Evolutionary conservation across 2,888 invertebrate genomes (phyloP).

Genomic region (Sesamia inferens): DNA sequence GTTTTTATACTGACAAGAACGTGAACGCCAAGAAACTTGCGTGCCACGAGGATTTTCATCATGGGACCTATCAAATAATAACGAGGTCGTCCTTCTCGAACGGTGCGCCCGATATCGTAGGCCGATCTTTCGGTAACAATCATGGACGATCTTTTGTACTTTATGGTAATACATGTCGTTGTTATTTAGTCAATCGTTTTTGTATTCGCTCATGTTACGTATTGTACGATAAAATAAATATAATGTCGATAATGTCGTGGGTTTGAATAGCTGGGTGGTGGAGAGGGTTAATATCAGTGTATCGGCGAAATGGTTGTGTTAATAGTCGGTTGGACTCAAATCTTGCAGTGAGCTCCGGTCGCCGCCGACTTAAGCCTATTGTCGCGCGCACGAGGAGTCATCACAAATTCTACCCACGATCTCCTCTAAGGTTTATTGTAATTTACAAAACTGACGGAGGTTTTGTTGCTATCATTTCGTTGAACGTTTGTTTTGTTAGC

Average conservation of each 20-base stretch:
- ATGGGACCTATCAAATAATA: conserved; percentile 88
- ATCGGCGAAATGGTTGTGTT: conserved; percentile 75
- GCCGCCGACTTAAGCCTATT: conserved; percentile 81
- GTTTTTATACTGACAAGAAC: conserved; percentile 87
- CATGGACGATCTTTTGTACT: conserved; percentile 82
- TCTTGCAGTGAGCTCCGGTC: conserved; percentile 76
- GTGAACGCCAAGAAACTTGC: conserved; percentile 87
- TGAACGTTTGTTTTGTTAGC: conserved; percentile 81
- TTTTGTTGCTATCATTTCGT: conserved; percentile 82
- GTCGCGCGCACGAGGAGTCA: conserved; percentile 79
- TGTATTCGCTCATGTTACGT: conserved; percentile 71
- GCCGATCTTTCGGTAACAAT: conserved; percentile 81
- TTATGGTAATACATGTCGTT: conserved; percentile 81
- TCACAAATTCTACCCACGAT: conserved; percentile 86
- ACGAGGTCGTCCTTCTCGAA: conserved; percentile 83
- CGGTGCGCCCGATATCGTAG: conserved; percentile 80
- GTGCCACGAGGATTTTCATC: conserved; percentile 87
- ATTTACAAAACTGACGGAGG: conserved; percentile 88
- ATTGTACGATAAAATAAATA: conserved; percentile 59
- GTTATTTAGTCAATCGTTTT: conserved; percentile 78
- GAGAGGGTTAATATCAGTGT: conserved; percentile 70
- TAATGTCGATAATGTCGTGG: conserved; percentile 60
- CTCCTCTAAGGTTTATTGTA: conserved; percentile 87
- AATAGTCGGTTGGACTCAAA: conserved; percentile 77
- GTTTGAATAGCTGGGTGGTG: conserved; percentile 48